Evolutionary conservation across 2,113 vertebrate genomes (phyloP), one percentile per base, ranked within the genome.

Genomic region (Ivindomyrus marchei): DNA sequence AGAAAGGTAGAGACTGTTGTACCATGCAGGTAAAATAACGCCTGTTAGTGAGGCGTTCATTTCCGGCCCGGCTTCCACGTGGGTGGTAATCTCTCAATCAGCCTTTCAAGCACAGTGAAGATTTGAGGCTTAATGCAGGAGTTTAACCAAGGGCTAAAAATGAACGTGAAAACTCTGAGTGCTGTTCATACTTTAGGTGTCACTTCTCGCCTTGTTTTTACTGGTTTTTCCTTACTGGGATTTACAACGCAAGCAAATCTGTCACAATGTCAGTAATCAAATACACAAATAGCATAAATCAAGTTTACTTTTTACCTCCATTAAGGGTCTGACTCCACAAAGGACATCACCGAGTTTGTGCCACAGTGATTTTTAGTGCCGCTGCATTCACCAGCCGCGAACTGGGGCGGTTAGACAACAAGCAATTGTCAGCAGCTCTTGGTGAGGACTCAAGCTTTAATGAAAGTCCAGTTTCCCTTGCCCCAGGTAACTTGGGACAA

Each of bases 401-500:
- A 70, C 4, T 15, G 15, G 53, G 13, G 11, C 1, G 17, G 52
- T 27, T 27, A 42, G 94, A 94, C 93, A 95, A 95, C 94, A 94
- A 93, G 74, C 91, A 95, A 95, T 95, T 95, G 96, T 94, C 31
- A 95, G 93, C 93, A 92, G 94, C 94, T 94, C 91, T 94, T 88
- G 93, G 94, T 94, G 93, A 94, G 17, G 94, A 95, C 95, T 93
- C 93, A 89, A 93, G 89, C 95, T 96, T 95, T 96, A 96, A 96
- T 96, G 96, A 96, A 96, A 96, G 96, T 96, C 95, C 95, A 94
- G 96, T 95, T 95, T 95, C 95, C 94, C 93, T 94, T 94, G 95
- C 96, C 96, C 90, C 94, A 95, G 96, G 95, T 96, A 91, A 92
- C 93, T 92, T 91, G 92, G 95, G 93, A 92, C 88, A 94, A 94